Base-by-base conservation (phyloP, 2,888 invertebrate species). In the Linnaemya tessellans region DNA sequence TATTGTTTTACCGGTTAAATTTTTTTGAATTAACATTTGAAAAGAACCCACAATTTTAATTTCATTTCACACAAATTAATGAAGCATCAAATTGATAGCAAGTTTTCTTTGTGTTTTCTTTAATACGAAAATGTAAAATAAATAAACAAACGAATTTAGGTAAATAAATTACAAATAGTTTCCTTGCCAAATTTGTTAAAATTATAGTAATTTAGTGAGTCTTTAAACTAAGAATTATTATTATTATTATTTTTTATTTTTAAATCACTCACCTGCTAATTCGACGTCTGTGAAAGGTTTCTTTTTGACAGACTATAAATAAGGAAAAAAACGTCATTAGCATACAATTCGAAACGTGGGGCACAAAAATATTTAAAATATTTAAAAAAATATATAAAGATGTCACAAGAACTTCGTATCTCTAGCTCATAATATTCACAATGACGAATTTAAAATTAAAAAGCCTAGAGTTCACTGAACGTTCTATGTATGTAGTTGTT, bases 251-350 rank as follows among this genome's bases (percentile, higher is more conserved):
- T 38, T 30, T n/a, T 9, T n/a, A 1, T 18, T 15, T 13, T 41
- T 20, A 56, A 41, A 67, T 51, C 38, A 89, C 91, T 90, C 88
- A 93, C 93, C 93, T 88, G 89, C 90, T 65, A 93, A 87, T 90
- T 93, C 93, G 80, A 90, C 90, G 71, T 93, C 93, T 65, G 92
- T 92, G 82, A 93, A 93, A 58, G 92, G 92, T 91, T 92, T 92
- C 91, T 92, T 93, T 89, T 92, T 92, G 84, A 92, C 92, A 87
- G 92, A 88, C 92, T 93, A 88, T 38, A 89, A 80, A 82, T 18
- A 71, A 70, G 77, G 15, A 83, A 38, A 80, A 80, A 62, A 7
- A 25, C 46, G 74, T 22, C n/a, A 64, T 71, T 25, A 51, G 10
- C 60, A 30, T 30, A 30, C 5, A 2, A 30, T 30, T 30, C 2